Base-by-base conservation (phyloP, 2,113 vertebrate species). In the Neodontobutis hainanensis region DNA sequence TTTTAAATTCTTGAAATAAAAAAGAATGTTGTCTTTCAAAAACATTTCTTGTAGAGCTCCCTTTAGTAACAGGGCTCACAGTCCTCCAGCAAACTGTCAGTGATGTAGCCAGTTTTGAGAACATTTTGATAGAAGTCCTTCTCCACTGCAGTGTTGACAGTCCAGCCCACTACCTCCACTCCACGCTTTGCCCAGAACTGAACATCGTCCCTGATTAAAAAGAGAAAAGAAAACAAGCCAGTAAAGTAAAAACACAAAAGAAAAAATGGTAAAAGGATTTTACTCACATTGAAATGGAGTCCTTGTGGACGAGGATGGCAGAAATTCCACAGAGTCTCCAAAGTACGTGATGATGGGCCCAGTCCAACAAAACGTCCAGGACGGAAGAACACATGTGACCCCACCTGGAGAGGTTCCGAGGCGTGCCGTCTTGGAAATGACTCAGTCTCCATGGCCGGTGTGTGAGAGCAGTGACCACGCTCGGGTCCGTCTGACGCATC, bases 401-500 rank as follows among this genome's bases (percentile, higher is more conserved):
- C 94, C 93, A 95, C 0, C 44, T 6, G 0, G 89, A 85, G 1
- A 2, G 38, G 63, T 88, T 92, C 0, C 91, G 92, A 0, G 94
- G 89, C 0, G 88, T 94, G 62, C 95, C 94, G 0, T 96, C 92
- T 4, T 91, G 92, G 0, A 90, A 78, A 38, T 85, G 88, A 51
- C 96, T 98, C 55, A 97, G 91, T 2, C 94, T 94, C 97, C 97
- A 99, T 0, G 95, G 96, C 58, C 94, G 91, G 87, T 97, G 93
- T 1, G 93, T 94, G 35, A 99, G 85, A 0, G 95, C 97, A 0
- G 97, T 99, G 68, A 97, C 85, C 5, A 98, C 93, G 0, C 89
- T 87, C 7, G 85, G 86, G 81, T 98, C 95, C 0, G 91, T 93
- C 77, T 94, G 94, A 65, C 95, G 94, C 95, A 98, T 98, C 97